Evolutionary conservation across 2,888 invertebrate species (phyloP).

Genomic region (Netelia fuscicornis): DNA sequence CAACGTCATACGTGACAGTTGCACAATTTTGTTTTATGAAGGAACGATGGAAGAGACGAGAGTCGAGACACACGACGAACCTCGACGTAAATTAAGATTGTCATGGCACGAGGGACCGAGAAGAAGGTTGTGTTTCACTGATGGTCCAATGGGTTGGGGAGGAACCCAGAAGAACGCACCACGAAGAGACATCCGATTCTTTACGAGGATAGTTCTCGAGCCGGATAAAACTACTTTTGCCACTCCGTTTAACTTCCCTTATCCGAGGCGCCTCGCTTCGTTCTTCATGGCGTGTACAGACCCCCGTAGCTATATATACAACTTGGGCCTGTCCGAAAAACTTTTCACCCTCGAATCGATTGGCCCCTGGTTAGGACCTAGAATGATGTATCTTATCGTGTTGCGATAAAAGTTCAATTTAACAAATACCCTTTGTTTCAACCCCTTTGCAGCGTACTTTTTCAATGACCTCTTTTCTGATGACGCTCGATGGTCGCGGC

Average conservation of each 20-base stretch:
- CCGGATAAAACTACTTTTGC: conserved; percentile 77
- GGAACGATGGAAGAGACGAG: background rate
- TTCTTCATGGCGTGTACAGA: background rate
- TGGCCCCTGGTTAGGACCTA: background rate
- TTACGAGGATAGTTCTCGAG: conserved; percentile 76
- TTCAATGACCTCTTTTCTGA: background rate
- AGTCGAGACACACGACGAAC: conserved; percentile 14
- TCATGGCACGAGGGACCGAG: conserved; percentile 22
- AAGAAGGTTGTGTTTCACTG: conserved; percentile 40
- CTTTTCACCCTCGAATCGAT: conserved; percentile 50
- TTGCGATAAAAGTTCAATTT: background rate
- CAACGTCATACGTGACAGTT: conserved; percentile 14
- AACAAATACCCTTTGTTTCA: background rate
- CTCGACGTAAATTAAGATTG: conserved; percentile 64
- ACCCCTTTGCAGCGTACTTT: background rate
- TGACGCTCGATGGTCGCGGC: conserved; percentile 2
- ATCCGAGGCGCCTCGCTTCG: conserved; percentile 36
- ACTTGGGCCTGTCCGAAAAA: conserved; percentile 41
- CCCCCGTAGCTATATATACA: too few relatives aligned
- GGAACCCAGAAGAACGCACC: conserved; percentile 23
- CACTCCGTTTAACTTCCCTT: conserved; percentile 77
- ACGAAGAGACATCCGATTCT: conserved; percentile 69
- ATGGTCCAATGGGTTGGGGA: conserved; percentile 4
- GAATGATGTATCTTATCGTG: background rate
- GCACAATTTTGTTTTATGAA: conserved; percentile 3